Conservation (phyloP, 2,113 vertebrate species). For the Haemorhous mexicanus region DNA sequence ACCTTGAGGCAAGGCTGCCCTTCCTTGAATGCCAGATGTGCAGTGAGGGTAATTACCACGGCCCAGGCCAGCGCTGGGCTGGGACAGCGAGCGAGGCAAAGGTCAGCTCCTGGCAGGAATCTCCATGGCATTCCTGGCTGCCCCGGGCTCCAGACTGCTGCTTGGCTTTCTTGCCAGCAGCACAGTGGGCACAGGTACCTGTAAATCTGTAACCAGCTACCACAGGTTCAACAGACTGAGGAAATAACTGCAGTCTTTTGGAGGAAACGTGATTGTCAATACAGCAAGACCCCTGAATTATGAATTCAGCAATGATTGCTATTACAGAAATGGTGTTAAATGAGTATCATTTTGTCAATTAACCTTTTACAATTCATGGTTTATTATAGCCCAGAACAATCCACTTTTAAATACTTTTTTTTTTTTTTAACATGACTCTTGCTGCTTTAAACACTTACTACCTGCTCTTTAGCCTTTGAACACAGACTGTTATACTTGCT, state of each 20-base stretch:
- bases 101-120: neutral
- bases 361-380: constrained; percentile 70
- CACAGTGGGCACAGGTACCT: neutral
- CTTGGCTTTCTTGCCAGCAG: neutral
- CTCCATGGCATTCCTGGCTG: neutral
- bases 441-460: constrained; percentile 57
- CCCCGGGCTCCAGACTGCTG: fast-evolving
- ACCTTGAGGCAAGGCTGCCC: constrained; percentile 24
- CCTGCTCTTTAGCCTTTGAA: constrained; percentile 70
- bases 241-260: constrained; percentile 20
- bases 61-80: neutral
- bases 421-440: neutral
- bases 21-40: constrained; percentile 11
- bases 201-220: constrained; percentile 39
- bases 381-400: constrained; percentile 67
- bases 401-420: constrained; percentile 47
- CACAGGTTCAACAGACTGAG: constrained; percentile 6
- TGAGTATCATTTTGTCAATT: constrained; percentile 76
- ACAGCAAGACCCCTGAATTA: constrained; percentile 53
- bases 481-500: constrained; percentile 19
- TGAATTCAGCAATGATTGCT: constrained; percentile 42
- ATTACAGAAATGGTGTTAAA: constrained; percentile 36
- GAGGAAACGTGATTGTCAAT: constrained; percentile 51
- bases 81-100: fast-evolving
- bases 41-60: neutral